Evolutionary conservation across 2,888 invertebrate genomes (phyloP).

Genomic region (Harpalus rufipes): DNA sequence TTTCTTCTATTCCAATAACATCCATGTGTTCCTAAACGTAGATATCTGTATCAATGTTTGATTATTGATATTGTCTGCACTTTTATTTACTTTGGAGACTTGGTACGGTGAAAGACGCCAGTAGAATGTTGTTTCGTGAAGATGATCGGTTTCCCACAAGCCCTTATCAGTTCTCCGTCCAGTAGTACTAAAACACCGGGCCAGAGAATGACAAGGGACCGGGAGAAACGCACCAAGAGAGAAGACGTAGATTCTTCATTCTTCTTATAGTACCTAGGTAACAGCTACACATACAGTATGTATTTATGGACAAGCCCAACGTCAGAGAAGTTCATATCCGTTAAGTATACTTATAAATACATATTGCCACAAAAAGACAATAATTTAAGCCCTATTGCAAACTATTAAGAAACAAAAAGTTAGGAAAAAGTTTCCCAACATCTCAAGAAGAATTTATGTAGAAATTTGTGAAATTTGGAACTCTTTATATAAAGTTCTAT

Average conservation of each 20-base stretch:
- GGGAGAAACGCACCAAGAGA: constrained; percentile 73
- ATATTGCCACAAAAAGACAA: too few species aligned
- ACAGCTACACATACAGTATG: background rate
- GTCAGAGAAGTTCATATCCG: too few species aligned
- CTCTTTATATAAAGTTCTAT: too few species aligned
- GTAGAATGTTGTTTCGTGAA: constrained; percentile 71
- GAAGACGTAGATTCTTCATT: background rate
- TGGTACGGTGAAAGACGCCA: constrained; percentile 14
- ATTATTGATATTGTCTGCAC: background rate
- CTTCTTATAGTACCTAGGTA: background rate
- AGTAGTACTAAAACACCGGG: constrained; percentile 92
- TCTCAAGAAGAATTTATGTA: too few species aligned
- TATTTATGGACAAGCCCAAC: too few species aligned
- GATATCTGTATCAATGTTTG: constrained; percentile 29
- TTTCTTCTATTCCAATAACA: background rate
- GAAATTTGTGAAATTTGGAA: too few species aligned
- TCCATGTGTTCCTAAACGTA: constrained; percentile 10
- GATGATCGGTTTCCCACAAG: constrained; percentile 84
- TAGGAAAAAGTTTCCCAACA: too few species aligned
- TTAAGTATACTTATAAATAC: too few species aligned
- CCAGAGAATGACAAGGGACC: constrained; percentile 96
- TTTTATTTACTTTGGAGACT: constrained; percentile 14
- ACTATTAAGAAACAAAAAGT: too few species aligned
- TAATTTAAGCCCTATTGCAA: too few species aligned
- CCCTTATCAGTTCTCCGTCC: constrained; percentile 99